Base-by-base conservation (phyloP, 2,888 invertebrate species). In the Plagiodera versicolora region DNA sequence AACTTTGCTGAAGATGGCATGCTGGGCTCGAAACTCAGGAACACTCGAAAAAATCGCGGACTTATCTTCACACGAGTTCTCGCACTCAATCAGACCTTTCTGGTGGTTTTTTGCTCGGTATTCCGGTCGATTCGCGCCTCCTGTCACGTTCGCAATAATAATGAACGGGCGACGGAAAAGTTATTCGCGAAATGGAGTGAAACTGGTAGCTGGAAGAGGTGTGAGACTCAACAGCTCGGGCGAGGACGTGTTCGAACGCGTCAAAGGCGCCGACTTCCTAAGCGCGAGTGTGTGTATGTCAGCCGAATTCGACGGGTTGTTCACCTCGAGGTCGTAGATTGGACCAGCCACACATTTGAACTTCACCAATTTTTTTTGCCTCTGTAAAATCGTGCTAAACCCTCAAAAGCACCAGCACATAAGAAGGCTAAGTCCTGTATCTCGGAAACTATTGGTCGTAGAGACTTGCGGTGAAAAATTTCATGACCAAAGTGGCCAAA, bases 171-270 rank as follows among this genome's bases (percentile, higher is more conserved):
- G 58, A 35, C 49, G 62, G 46, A 56, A 47, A 49, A 74, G 72
- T 69, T 72, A 75, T 75, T 74, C 73, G 68, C 66, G 72, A 74
- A 72, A 72, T 68, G 71, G 67, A 72, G 72, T 70, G 72, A 73
- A 74, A 72, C 74, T 74, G 74, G 74, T 75, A 75, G 75, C 74
- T 59, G n/a, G 70, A 46, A 66, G 71, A 75, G 74, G 75, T 75
- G 75, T 75, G 74, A 74, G 72, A 71, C 67, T 73, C 68, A 73
- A 72, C 74, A 68, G 70, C 69, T 74, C 71, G 74, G 74, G 74
- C 74, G 75, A 73, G 74, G 75, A 74, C 74, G 69, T 74, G 74
- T 75, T 65, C 64, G 65, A 53, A 57, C 64, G 57, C 58, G 70
- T 69, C 70, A 71, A 73, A 72, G 70, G 62, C 47, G 60, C 72